Percentiles rank a stretch among this genome's conserved stretches.
phyloP scores from a whole-genome alignment of 2,888 invertebrate species.

The Apeira syringaria region DNA sequence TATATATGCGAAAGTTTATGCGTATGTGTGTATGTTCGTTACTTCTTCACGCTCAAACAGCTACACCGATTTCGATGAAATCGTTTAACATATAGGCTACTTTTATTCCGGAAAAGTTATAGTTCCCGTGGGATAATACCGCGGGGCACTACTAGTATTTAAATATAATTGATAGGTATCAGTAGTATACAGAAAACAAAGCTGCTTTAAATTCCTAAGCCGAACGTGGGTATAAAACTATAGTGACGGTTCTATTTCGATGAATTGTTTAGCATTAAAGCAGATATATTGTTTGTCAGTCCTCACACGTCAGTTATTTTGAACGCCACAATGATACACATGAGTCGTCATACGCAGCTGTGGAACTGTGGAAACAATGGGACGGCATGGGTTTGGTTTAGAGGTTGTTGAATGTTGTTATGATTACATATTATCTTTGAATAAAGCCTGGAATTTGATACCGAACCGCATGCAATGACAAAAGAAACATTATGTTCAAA shows the following conservation, averaged over 20 bases:
- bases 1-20: no score
- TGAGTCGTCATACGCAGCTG: slow-evolving; percentile 59
- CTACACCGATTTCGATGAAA: no score
- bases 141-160: no score
- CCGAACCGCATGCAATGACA: neutral
- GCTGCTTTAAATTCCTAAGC: slow-evolving; percentile 14
- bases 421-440: slow-evolving; percentile 44
- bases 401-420: slow-evolving; percentile 48
- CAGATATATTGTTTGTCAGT: slow-evolving; percentile 33
- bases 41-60: no score
- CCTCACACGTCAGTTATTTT: slow-evolving; percentile 52
- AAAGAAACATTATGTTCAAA: no score
- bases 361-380: slow-evolving; percentile 49
- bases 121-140: no score
- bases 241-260: slow-evolving; percentile 14
- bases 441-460: slow-evolving; percentile 12
- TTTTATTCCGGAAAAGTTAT: no score
- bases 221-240: slow-evolving; percentile 10
- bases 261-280: slow-evolving; percentile 19
- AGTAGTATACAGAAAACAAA: neutral
- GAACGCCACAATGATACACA: slow-evolving; percentile 71
- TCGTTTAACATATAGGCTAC: no score
- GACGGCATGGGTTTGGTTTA: slow-evolving; percentile 34
- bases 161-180: neutral
- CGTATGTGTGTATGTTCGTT: no score